These are phyloP conservation scores for Exocentrus adspersus DNA, from an alignment of 2,888 invertebrate species.

Conservation along the genomic window DNA sequence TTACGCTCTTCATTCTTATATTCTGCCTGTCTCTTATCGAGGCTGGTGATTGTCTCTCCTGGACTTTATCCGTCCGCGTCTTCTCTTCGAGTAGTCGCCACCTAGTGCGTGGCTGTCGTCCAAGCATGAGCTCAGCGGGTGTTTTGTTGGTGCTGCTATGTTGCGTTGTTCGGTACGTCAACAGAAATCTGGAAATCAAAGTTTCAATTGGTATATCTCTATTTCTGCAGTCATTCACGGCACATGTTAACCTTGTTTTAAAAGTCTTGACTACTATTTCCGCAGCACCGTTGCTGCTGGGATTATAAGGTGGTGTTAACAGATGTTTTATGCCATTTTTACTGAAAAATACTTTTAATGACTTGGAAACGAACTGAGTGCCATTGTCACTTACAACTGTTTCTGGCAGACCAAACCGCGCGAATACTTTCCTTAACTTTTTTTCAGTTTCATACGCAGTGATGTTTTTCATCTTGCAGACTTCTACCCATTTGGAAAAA, in stretches of 20 bases:
- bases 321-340: conserved; percentile 24
- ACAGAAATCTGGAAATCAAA: neutral
- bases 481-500: conserved; percentile 27
- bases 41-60: neutral
- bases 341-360: conserved; percentile 17
- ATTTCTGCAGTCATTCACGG: neutral
- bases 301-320: conserved; percentile 1
- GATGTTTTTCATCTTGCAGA: conserved; percentile 18
- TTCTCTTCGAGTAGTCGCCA: neutral
- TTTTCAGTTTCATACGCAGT: conserved; percentile 20
- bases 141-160: neutral
- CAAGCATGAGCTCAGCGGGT: neutral
- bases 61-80: neutral
- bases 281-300: conserved; percentile 7
- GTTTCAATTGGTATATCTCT: neutral
- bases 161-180: neutral
- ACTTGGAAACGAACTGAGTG: neutral
- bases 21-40: neutral
- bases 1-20: neutral
- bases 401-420: conserved; percentile 26
- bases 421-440: conserved; percentile 23
- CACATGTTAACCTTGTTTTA: neutral
- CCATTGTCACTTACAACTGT: conserved; percentile 29
- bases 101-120: neutral
- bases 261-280: neutral